Percentiles rank a stretch among this genome's conserved stretches.
Conservation (phyloP, 92 coral and sea anemone genomes). For the Epizoanthus scotinus region DNA sequence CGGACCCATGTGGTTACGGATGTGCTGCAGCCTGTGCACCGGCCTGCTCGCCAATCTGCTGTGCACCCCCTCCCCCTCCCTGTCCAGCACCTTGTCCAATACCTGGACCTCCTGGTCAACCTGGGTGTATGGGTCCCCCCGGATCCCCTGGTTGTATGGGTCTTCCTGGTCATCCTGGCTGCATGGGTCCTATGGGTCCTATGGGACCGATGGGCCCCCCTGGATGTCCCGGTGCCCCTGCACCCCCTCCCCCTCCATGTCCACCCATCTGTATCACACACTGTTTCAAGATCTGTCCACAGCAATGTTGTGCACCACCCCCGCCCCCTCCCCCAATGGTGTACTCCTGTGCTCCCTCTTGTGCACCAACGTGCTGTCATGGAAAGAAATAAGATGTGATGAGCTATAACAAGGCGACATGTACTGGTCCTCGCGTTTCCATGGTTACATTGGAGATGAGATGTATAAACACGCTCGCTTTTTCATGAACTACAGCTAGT, state of each 20-base stretch:
- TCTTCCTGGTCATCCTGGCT: slow-evolving; percentile 65
- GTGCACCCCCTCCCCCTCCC: slow-evolving; percentile 46
- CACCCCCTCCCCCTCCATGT: slow-evolving; percentile 89
- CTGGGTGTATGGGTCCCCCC: slow-evolving; percentile 90
- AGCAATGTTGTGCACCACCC: slow-evolving; percentile 49
- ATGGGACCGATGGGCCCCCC: slow-evolving; percentile 86
- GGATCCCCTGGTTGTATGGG: slow-evolving; percentile 82
- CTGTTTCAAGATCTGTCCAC: slow-evolving; percentile 95
- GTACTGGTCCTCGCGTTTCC: too few species aligned
- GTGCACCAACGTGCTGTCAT: slow-evolving; percentile 65
- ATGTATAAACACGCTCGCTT: neutral
- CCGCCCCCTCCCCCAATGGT: slow-evolving; percentile 60
- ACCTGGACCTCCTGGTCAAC: slow-evolving; percentile 87
- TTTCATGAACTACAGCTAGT: neutral
- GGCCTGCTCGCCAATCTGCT: slow-evolving; percentile 61
- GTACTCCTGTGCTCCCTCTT: slow-evolving; percentile 59
- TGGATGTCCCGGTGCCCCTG: slow-evolving; percentile 91
- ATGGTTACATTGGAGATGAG: neutral
- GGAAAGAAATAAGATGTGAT: slow-evolving; percentile 27
- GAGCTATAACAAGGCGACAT: neutral
- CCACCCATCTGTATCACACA: slow-evolving; percentile 93
- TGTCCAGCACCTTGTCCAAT: slow-evolving; percentile 9
- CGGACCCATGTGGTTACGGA: slow-evolving; percentile 80
- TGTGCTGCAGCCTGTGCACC: slow-evolving; percentile 75
- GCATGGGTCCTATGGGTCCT: slow-evolving; percentile 88